Evolutionary conservation across 2,113 vertebrate genomes (phyloP).

Genomic region (Salvelinus sp.): DNA sequence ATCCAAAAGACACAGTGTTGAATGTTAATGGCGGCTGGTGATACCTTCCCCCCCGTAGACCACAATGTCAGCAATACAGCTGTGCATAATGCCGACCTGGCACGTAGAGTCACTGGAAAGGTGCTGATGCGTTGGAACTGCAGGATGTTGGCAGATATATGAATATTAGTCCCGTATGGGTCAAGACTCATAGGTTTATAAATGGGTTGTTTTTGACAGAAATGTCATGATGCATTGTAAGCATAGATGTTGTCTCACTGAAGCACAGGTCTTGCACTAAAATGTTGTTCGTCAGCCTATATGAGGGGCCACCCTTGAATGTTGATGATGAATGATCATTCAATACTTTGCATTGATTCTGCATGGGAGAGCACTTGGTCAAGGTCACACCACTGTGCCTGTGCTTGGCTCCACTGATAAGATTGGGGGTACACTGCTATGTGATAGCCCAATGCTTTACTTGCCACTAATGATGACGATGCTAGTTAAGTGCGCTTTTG

Average conservation of each 20-base stretch:
- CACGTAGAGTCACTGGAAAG: slow-evolving; percentile 34
- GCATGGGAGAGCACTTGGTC: slow-evolving; percentile 16
- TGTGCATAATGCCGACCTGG: not conserved
- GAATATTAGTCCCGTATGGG: not conserved
- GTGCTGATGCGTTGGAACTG: slow-evolving; percentile 55
- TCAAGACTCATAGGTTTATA: slow-evolving; percentile 2
- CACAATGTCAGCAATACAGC: slow-evolving; percentile 54
- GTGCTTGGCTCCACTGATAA: slow-evolving; percentile 13
- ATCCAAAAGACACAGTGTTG: slow-evolving; percentile 9
- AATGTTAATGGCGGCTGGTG: slow-evolving; percentile 38
- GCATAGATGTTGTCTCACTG: not conserved
- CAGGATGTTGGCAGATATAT: slow-evolving; percentile 39
- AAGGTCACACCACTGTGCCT: slow-evolving; percentile 12
- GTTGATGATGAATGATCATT: not conserved
- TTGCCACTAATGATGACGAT: not conserved
- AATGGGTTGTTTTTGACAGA: slow-evolving; percentile 4
- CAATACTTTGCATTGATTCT: slow-evolving; percentile 30
- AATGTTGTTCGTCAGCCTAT: not conserved
- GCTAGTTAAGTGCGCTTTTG: slow-evolving; percentile 6
- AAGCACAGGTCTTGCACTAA: slow-evolving; percentile 2
- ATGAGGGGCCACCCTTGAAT: not conserved
- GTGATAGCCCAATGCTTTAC: slow-evolving; percentile 14
- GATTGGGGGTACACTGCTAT: slow-evolving; percentile 23
- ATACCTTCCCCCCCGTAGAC: slow-evolving; percentile 18
- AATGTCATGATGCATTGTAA: not conserved